phyloP scores from a whole-genome alignment of 1,140 invertebrate genomes.

The Drosophila gunungcola region DNA sequence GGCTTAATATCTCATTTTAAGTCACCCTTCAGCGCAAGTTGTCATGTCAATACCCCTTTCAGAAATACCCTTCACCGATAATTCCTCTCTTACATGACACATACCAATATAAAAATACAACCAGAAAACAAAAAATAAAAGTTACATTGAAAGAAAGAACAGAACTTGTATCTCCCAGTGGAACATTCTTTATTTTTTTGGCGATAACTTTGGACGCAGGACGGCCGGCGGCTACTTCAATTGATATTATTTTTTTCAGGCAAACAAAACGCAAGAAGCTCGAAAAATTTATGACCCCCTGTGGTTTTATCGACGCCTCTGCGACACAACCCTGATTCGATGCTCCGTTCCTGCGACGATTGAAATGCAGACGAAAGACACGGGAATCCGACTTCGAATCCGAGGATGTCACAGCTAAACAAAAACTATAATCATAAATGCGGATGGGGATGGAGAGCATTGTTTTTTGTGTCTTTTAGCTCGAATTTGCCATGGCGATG shows the following conservation, averaged over 20 bases:
- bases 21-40: background rate
- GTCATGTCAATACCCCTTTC: constrained; percentile 17
- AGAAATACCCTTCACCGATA: constrained; percentile 32
- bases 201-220: constrained; percentile 65
- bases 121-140: constrained; percentile 19
- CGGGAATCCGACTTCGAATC: constrained; percentile 24
- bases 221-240: constrained; percentile 66
- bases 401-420: constrained; percentile 44
- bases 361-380: constrained; percentile 72
- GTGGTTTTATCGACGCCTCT: constrained; percentile 81
- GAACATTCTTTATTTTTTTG: constrained; percentile 69
- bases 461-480: constrained; percentile 40
- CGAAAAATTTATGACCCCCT: constrained; percentile 80
- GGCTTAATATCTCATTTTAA: background rate
- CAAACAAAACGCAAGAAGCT: constrained; percentile 78
- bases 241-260: constrained; percentile 70
- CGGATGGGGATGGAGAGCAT: constrained; percentile 1
- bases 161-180: constrained; percentile 44
- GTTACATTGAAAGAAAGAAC: constrained; percentile 16
- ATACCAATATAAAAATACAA: constrained; percentile 42
- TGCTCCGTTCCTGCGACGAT: constrained; percentile 45
- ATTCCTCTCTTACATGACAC: constrained; percentile 59
- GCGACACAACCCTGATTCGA: constrained; percentile 28
- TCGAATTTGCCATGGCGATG: constrained; percentile 45
- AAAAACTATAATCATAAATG: constrained; percentile 40